Conservation (phyloP, 2,113 vertebrate genomes). For the Malurus elegans region DNA sequence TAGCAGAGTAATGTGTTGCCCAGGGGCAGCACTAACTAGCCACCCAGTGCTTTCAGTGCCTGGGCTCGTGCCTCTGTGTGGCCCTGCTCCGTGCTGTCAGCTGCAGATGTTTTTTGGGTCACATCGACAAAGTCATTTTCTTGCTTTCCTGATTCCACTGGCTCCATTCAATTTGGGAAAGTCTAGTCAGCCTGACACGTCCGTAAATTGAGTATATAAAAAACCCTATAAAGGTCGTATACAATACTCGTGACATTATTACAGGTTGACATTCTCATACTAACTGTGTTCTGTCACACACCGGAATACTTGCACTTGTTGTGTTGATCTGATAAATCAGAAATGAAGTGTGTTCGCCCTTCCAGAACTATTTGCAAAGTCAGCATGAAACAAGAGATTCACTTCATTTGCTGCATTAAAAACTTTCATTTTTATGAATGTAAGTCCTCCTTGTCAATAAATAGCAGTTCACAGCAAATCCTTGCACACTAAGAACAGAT, state of each 20-base stretch:
- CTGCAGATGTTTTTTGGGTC: not conserved
- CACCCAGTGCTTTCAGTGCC: not conserved
- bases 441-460: not conserved
- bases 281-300: not conserved
- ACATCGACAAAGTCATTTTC: not conserved
- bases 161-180: not conserved
- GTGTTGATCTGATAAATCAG: not conserved
- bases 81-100: fast-evolving
- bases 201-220: not conserved
- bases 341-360: not conserved
- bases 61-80: not conserved
- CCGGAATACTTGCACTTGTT: not conserved
- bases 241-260: not conserved
- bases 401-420: not conserved
- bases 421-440: not conserved
- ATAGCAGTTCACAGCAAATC: not conserved
- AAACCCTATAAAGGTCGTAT: not conserved
- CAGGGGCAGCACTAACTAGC: not conserved
- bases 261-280: not conserved
- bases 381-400: not conserved
- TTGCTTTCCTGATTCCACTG: not conserved
- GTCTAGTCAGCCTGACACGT: not conserved
- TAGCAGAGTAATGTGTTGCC: not conserved
- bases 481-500: not conserved
- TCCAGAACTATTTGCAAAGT: not conserved